phyloP scores from a whole-genome alignment of 2,888 invertebrate species.

The Hydriomena furcata region DNA sequence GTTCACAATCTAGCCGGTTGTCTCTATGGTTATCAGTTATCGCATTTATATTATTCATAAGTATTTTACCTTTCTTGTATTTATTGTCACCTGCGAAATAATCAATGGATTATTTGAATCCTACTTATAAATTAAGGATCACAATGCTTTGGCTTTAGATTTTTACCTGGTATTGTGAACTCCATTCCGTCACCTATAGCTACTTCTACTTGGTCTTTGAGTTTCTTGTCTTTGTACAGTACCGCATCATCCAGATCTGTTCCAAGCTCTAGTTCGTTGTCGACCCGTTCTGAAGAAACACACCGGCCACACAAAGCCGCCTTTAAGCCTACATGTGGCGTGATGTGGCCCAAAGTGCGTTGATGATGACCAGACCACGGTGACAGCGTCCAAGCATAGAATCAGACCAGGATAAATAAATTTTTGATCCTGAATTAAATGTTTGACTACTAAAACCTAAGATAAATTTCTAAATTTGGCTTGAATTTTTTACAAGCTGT shows the following conservation, averaged over 20 bases:
- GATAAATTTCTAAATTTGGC: no score
- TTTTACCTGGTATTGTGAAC: conserved; percentile 93
- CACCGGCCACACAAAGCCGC: conserved; percentile 85
- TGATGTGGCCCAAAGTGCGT: conserved; percentile 56
- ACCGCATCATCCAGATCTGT: conserved; percentile 91
- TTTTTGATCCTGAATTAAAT: conserved; percentile 6
- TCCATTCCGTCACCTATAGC: conserved; percentile 97
- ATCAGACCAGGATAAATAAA: conserved; percentile 67
- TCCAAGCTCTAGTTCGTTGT: conserved; percentile 86
- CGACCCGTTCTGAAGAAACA: conserved; percentile 87
- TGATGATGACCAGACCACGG: conserved; percentile 45
- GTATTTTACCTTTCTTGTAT: conserved; percentile 91
- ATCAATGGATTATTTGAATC: conserved; percentile 1
- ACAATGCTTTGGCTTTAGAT: background rate
- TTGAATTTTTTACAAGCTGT: no score
- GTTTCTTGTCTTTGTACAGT: conserved; percentile 93
- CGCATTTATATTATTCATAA: conserved; percentile 92
- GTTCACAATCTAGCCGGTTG: conserved; percentile 89
- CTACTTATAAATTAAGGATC: background rate
- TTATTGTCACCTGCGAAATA: conserved; percentile 88
- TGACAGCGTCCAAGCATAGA: conserved; percentile 79
- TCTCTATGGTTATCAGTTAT: conserved; percentile 89
- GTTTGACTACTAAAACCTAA: background rate
- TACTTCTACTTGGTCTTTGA: conserved; percentile 94
- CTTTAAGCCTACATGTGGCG: conserved; percentile 78